A percentile compares a stretch with the other conserved stretches of the same genome.
Conservation (phyloP, 2,888 invertebrate species). For the Synanthedon myopaeformis region DNA sequence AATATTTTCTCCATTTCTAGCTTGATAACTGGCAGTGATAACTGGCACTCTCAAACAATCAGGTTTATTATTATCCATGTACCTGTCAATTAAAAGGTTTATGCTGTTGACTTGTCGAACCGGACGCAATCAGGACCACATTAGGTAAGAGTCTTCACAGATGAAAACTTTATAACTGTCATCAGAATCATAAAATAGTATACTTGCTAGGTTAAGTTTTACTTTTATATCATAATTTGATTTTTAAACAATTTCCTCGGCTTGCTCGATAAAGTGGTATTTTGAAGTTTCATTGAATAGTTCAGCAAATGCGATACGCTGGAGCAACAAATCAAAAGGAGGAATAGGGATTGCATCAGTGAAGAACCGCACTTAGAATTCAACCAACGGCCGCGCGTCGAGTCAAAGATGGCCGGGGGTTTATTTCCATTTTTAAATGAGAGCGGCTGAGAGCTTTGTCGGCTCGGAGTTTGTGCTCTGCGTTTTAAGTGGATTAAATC, state of each 20-base stretch:
- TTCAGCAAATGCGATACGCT: background rate
- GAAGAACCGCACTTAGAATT: constrained; percentile 59
- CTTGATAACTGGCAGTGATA: constrained; percentile 19
- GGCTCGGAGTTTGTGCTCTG: constrained; percentile 67
- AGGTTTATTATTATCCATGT: background rate
- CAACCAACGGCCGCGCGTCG: constrained; percentile 53
- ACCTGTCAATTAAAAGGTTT: background rate
- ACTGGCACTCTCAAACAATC: background rate
- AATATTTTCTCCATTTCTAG: constrained; percentile 8
- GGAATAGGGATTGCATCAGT: constrained; percentile 46
- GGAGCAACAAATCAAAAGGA: constrained; percentile 22
- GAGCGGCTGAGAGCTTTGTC: constrained; percentile 70
- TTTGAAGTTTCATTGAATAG: background rate
- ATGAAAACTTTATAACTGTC: too few species aligned
- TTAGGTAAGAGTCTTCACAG: too few species aligned
- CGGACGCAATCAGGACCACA: background rate
- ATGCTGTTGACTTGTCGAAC: background rate
- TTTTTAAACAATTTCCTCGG: too few species aligned
- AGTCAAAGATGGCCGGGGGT: constrained; percentile 67
- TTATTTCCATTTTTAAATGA: constrained; percentile 72
- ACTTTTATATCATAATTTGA: too few species aligned
- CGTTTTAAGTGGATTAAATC: constrained; percentile 73
- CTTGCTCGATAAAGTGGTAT: background rate
- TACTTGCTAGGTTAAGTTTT: too few species aligned
- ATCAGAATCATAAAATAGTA: too few species aligned